These are phyloP conservation scores for Drosophila nasuta DNA, from an alignment of 1,140 invertebrate genomes.

Conservation along the genomic window DNA sequence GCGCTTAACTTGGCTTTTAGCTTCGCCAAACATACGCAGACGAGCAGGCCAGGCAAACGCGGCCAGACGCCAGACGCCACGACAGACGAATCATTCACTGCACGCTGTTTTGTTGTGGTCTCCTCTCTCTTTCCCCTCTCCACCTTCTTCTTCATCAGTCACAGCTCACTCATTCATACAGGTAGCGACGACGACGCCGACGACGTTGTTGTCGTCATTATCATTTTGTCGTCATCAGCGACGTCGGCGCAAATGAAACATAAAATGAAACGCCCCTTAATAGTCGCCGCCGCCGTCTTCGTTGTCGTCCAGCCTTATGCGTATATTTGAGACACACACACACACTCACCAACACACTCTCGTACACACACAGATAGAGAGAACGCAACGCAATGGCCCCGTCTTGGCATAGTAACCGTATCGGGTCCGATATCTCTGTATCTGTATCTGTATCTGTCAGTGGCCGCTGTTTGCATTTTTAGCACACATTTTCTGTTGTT, in stretches of 20 bases:
- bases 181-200: conserved; percentile 46
- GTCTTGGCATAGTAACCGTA: conserved; percentile 60
- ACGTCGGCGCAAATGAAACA: conserved; percentile 82
- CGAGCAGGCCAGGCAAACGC: conserved; percentile 28
- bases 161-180: conserved; percentile 63
- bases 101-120: conserved; percentile 36
- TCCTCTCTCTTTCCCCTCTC: conserved; percentile 1
- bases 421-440: conserved; percentile 65
- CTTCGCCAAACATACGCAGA: conserved; percentile 46
- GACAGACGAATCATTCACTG: conserved; percentile 70
- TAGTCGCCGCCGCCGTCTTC: conserved; percentile 54
- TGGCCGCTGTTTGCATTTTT: conserved; percentile 74
- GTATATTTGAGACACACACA: conserved; percentile 69
- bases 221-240: conserved; percentile 82
- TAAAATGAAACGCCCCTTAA: conserved; percentile 83
- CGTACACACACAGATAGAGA: conserved; percentile 13
- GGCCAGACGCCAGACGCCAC: conserved; percentile 30
- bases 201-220: conserved; percentile 70
- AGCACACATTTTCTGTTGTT: conserved; percentile 63
- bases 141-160: conserved; percentile 19
- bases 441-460: conserved; percentile 53
- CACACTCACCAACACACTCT: conserved; percentile 12
- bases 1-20: conserved; percentile 72
- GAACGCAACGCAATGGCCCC: conserved; percentile 20
- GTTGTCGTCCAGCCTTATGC: conserved; percentile 67